Evolutionary conservation across 2,113 vertebrate genomes (phyloP), one percentile per base, ranked within the genome.

Genomic region (Callocephalon fimbriatum): DNA sequence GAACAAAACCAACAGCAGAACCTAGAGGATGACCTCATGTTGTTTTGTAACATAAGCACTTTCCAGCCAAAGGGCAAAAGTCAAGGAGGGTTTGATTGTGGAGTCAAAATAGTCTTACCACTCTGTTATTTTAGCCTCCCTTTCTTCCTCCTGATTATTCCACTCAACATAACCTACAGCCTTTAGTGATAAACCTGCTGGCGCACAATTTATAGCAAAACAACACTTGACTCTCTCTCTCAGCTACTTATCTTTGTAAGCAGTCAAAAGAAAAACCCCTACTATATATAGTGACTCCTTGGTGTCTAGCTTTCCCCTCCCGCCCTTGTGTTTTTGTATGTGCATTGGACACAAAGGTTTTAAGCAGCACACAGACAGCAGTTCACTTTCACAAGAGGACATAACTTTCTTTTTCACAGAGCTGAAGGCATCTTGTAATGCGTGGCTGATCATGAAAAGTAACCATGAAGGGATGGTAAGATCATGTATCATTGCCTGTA

Each of bases 41-140:
- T 95, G 86, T 98, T 98, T 97, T 97, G 98, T 98, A 98, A 98
- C 89, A 93, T 93, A 96, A 98, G 96, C 90, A 80, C 97, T 97
- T 98, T 97, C 96, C 96, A 94, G 88, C 93, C 92, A 88, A 97
- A 98, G 97, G 93, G 89, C 97, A 95, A 38, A 93, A 97, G 97
- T 98, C 97, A 97, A 96, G 96, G 94, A 96, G 88, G 93, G 90
- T 95, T 96, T 95, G 97, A 98, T 87, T 98, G 97, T 93, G 96
- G 95, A 97, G 97, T 97, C 97, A 94, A 97, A 97, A 95, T 81
- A 97, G 94, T 85, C 94, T 96, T 97, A 95, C 97, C 19, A 3
- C 87, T 59, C 79, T 98, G 97, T 98, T 98, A 98, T 98, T 98
- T 97, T 98, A 98, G 96, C 97, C 98, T 98, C 98, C 98, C 96